Conservation (phyloP, 2,888 invertebrate genomes). For the Dysmachus trigonus region DNA sequence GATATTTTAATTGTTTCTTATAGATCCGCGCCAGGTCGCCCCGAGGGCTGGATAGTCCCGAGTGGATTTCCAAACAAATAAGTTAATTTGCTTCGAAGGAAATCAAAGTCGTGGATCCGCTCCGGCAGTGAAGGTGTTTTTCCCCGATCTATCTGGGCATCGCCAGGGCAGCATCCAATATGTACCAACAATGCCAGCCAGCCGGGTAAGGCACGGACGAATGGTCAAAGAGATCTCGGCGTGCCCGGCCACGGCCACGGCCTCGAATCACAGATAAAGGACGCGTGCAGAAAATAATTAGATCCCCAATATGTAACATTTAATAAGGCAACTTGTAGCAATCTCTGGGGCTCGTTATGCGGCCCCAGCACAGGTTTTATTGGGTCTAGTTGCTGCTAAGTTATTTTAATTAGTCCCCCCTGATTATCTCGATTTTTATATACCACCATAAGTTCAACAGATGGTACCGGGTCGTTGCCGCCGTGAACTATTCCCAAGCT, state of each 20-base stretch:
- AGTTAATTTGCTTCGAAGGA: conserved; percentile 31
- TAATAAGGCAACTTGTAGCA: conserved; percentile 39
- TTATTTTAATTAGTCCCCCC: conserved; percentile 34
- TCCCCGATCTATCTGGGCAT: conserved; percentile 25
- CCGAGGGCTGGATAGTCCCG: background rate
- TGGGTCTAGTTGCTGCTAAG: conserved; percentile 4
- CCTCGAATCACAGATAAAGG: conserved; percentile 25
- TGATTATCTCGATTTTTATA: conserved; percentile 8
- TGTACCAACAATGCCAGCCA: background rate
- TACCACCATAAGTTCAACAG: background rate
- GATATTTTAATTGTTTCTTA: conserved; percentile 33
- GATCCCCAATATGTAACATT: conserved; percentile 41
- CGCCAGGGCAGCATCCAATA: background rate
- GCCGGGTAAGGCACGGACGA: conserved; percentile 14
- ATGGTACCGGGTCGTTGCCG: background rate
- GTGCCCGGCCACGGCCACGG: background rate
- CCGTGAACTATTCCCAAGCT: background rate
- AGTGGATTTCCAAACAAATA: conserved; percentile 26
- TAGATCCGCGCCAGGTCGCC: background rate
- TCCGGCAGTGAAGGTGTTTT: conserved; percentile 27
- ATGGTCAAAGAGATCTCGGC: conserved; percentile 21
- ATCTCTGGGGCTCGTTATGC: conserved; percentile 27
- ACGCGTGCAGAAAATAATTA: conserved; percentile 43
- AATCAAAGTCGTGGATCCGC: conserved; percentile 40
- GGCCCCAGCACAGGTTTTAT: conserved; percentile 2